These are phyloP conservation scores for Panopea generosa DNA, from an alignment of 2,888 invertebrate genomes.

Conservation along the genomic window DNA sequence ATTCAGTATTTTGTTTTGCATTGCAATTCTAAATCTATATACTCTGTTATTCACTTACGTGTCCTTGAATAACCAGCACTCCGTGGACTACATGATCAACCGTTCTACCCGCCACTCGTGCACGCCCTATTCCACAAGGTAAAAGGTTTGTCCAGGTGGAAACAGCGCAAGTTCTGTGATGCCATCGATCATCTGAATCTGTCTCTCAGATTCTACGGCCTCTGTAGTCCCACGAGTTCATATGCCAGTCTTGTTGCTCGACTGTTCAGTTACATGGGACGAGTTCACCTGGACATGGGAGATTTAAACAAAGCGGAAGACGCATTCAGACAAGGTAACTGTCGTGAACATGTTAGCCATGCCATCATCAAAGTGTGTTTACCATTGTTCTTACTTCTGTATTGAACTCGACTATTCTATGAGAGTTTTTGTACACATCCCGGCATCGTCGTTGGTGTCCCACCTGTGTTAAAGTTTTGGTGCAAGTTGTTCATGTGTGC, in stretches of 20 bases:
- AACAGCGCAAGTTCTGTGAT: constrained; percentile 14
- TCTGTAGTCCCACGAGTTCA: background rate
- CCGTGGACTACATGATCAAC: constrained; percentile 21
- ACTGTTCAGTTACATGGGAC: constrained; percentile 27
- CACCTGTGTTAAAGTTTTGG: no score
- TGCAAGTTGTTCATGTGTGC: no score
- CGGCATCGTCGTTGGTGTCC: no score
- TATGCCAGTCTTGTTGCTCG: constrained; percentile 14
- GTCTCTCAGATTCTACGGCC: constrained; percentile 36
- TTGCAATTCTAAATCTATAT: no score
- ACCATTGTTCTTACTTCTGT: no score
- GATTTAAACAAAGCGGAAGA: constrained; percentile 17
- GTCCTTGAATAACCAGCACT: constrained; percentile 40
- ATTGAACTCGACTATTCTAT: no score
- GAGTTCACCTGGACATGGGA: constrained; percentile 35
- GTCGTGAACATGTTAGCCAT: no score
- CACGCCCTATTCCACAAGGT: constrained; percentile 59
- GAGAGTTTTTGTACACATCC: no score
- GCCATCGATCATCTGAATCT: constrained; percentile 39
- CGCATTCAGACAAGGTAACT: constrained; percentile 5
- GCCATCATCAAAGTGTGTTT: no score
- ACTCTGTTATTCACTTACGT: no score
- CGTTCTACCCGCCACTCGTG: constrained; percentile 38
- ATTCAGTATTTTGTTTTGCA: no score
- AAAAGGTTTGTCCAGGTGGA: constrained; percentile 51